A percentile compares a stretch with the other conserved stretches of the same genome.
These are phyloP conservation scores for Athalia cordata DNA, from an alignment of 2,888 invertebrate genomes.

Conservation along the genomic window DNA sequence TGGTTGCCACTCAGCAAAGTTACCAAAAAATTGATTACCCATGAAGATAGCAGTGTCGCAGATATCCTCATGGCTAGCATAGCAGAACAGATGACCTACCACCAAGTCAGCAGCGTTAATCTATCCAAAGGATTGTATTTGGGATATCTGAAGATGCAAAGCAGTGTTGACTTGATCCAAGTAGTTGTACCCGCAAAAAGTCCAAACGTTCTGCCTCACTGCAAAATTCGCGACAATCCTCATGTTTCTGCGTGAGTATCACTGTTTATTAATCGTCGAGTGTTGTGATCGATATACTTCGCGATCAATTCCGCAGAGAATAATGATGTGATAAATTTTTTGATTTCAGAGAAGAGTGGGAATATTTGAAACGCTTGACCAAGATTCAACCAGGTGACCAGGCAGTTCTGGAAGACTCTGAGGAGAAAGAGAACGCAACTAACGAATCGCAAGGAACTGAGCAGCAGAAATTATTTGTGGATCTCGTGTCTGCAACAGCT, in stretches of 20 bases:
- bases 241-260: slow-evolving; percentile 92
- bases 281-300: not conserved
- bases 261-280: not conserved
- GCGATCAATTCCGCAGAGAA: not conserved
- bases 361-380: slow-evolving; percentile 82
- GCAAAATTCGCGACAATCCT: slow-evolving; percentile 94
- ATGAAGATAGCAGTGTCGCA: slow-evolving; percentile 85
- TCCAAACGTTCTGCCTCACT: slow-evolving; percentile 96
- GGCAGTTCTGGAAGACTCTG: slow-evolving; percentile 62
- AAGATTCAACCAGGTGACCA: slow-evolving; percentile 72
- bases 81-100: slow-evolving; percentile 84
- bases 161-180: slow-evolving; percentile 95
- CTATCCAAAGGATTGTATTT: slow-evolving; percentile 93
- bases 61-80: slow-evolving; percentile 92
- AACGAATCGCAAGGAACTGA: slow-evolving; percentile 76
- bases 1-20: slow-evolving; percentile 94
- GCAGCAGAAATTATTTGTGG: slow-evolving; percentile 87
- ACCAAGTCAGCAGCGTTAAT: slow-evolving; percentile 88
- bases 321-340: not conserved
- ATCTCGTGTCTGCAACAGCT: slow-evolving; percentile 84
- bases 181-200: slow-evolving; percentile 94
- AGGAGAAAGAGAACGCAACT: slow-evolving; percentile 67
- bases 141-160: slow-evolving; percentile 96
- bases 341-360: slow-evolving; percentile 93
- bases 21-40: slow-evolving; percentile 84